Evolutionary conservation across 2,797 vertebrate genomes (phyloP).

Genomic region (Darevskia mixta): DNA sequence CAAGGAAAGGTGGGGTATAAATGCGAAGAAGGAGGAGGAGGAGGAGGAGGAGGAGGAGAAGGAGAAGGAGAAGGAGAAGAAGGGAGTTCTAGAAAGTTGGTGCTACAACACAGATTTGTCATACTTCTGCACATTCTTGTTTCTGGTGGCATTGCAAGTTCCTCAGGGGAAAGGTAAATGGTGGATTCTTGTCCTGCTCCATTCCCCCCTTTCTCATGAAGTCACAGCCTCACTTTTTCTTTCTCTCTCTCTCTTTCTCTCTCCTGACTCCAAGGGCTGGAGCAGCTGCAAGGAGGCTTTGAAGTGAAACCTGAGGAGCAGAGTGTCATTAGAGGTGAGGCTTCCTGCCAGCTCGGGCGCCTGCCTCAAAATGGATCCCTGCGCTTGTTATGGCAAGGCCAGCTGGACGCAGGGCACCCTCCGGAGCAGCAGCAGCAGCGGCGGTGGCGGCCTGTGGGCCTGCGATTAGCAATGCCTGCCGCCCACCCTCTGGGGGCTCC

Average conservation of each 20-base stretch:
- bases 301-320: neutral
- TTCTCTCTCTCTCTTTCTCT: neutral
- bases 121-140: neutral
- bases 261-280: neutral
- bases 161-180: too few species aligned
- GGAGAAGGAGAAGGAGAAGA: too few species aligned
- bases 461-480: neutral
- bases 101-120: neutral
- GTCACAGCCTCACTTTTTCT: neutral
- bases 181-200: neutral
- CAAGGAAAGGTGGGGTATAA: too few species aligned
- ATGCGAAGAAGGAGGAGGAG: too few species aligned
- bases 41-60: too few species aligned
- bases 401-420: neutral
- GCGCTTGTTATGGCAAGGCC: slow-evolving; percentile 14
- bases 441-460: neutral
- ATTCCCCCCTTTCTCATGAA: neutral
- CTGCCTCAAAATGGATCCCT: neutral
- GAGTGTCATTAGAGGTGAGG: neutral
- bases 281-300: slow-evolving; percentile 13
- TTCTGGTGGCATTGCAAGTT: neutral
- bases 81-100: too few species aligned
- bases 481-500: neutral
- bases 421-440: neutral
- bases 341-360: neutral